phyloP scores from a whole-genome alignment of 1,140 invertebrate species.

The Euura lappo region DNA sequence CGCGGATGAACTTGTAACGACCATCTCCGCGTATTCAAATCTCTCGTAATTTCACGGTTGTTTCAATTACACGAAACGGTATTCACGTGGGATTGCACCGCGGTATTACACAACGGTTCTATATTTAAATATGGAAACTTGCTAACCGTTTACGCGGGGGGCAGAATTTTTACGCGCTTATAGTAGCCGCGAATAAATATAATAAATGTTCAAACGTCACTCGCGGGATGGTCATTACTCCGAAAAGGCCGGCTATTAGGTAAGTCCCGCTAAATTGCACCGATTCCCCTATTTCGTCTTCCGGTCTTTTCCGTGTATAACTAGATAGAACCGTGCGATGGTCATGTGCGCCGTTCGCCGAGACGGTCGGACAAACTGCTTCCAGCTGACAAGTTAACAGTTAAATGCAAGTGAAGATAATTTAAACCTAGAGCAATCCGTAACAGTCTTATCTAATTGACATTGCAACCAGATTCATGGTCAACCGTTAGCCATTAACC shows the following conservation, averaged over 20 bases:
- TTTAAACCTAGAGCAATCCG: background rate
- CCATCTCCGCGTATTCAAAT: constrained; percentile 29
- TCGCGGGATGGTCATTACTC: no score
- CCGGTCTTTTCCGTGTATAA: background rate
- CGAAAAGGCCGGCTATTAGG: no score
- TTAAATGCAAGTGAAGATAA: constrained; percentile 5
- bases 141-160: background rate
- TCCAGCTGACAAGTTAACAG: background rate
- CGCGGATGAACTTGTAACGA: constrained; percentile 19
- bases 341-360: background rate
- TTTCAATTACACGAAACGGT: constrained; percentile 23
- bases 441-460: constrained; percentile 35
- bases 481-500: constrained; percentile 13
- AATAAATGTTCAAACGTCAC: no score
- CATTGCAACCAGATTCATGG: constrained; percentile 36
- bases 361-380: background rate
- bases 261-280: background rate
- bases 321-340: background rate
- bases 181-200: no score
- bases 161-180: no score
- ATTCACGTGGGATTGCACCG: background rate
- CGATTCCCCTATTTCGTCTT: background rate
- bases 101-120: background rate
- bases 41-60: constrained; percentile 28
- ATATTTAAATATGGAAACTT: background rate